These are phyloP conservation scores for Yponomeuta cagnagella DNA, from an alignment of 2,888 invertebrate genomes.

Conservation along the genomic window DNA sequence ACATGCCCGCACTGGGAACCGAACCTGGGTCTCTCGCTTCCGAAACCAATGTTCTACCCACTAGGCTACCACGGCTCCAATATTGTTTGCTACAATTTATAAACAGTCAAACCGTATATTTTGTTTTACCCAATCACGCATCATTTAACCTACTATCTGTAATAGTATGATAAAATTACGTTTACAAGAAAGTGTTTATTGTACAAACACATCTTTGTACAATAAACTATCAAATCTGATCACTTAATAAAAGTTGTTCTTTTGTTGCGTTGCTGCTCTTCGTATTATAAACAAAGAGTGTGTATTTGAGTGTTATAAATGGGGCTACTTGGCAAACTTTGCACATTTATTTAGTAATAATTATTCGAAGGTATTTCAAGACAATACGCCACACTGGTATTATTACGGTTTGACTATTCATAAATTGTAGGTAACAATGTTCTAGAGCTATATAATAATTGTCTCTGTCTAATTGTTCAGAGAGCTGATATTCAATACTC, in stretches of 20 bases:
- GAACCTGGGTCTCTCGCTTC: too few relatives aligned
- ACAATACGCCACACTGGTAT: slow-evolving; percentile 30
- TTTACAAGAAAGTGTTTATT: too few relatives aligned
- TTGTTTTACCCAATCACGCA: too few relatives aligned
- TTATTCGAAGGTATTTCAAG: slow-evolving; percentile 50
- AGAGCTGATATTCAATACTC: background rate
- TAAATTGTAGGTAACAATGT: slow-evolving; percentile 1
- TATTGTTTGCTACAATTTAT: too few relatives aligned
- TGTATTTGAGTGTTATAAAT: slow-evolving; percentile 43
- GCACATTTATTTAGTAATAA: slow-evolving; percentile 57
- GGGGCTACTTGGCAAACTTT: slow-evolving; percentile 40
- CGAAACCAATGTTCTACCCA: too few relatives aligned
- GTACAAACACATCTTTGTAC: too few relatives aligned
- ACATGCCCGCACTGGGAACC: too few relatives aligned
- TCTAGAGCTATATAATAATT: background rate
- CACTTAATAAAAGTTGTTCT: background rate
- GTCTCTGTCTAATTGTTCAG: background rate
- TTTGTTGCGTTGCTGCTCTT: background rate
- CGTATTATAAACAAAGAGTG: slow-evolving; percentile 18
- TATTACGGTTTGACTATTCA: background rate
- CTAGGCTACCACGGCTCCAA: too few relatives aligned
- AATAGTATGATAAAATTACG: too few relatives aligned
- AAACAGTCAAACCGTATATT: too few relatives aligned
- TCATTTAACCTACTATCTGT: too few relatives aligned
- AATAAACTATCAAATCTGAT: too few relatives aligned